A percentile compares a stretch with the other conserved stretches of the same genome.
Evolutionary conservation across 2,797 vertebrate genomes (phyloP).

Genomic region (Alca torda): DNA sequence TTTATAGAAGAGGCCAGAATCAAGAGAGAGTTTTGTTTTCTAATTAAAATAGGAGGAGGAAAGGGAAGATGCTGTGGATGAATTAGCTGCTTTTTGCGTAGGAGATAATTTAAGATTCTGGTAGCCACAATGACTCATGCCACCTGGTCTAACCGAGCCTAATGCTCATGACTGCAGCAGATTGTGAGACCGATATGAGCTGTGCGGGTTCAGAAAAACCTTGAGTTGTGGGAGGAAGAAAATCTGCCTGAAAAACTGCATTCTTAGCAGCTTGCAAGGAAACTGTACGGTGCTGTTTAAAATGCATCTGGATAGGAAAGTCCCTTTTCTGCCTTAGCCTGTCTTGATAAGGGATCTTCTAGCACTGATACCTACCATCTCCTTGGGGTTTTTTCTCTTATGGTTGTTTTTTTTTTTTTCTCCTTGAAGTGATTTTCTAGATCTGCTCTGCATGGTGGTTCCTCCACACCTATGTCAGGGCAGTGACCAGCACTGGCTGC

Average conservation of each 20-base stretch:
- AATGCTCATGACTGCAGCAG: conserved; percentile 30
- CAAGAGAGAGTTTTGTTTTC: background rate
- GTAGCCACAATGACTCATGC: conserved; percentile 41
- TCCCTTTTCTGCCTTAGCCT: background rate
- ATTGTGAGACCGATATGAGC: background rate
- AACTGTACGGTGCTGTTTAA: background rate
- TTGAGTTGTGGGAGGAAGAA: conserved; percentile 39
- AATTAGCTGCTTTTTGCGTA: background rate
- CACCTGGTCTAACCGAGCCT: background rate
- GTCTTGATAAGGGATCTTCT: background rate
- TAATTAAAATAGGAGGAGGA: background rate
- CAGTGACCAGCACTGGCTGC: background rate
- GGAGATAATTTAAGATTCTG: background rate
- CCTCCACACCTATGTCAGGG: background rate
- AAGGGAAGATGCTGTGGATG: background rate
- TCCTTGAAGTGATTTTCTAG: background rate
- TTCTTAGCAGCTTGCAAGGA: conserved; percentile 13
- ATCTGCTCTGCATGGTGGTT: background rate
- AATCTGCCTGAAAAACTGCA: conserved; percentile 27
- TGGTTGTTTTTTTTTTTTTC: background rate
- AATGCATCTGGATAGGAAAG: background rate
- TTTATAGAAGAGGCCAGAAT: background rate
- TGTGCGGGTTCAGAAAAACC: background rate
- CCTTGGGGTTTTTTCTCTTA: background rate
- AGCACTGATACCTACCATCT: background rate